These are phyloP conservation scores for Arvicanthis niloticus DNA, from an alignment of 2,113 vertebrate species.

Conservation along the genomic window DNA sequence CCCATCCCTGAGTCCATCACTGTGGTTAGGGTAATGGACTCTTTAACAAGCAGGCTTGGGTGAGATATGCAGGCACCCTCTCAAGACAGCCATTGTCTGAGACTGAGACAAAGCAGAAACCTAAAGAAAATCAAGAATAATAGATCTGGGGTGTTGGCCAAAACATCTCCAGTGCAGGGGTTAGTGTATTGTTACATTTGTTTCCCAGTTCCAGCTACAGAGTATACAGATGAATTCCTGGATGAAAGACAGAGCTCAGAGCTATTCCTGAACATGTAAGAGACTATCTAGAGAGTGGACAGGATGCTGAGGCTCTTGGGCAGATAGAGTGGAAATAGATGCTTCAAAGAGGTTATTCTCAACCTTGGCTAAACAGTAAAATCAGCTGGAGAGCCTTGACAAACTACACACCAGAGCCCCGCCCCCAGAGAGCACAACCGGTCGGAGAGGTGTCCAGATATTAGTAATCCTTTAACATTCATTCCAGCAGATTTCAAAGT, in stretches of 20 bases:
- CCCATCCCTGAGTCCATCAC: neutral
- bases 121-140: slow-evolving; percentile 6
- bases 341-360: neutral
- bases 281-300: neutral
- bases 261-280: neutral
- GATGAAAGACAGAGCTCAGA: neutral
- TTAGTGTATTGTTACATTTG: neutral
- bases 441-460: neutral
- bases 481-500: neutral
- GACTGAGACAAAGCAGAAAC: neutral
- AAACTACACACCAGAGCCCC: neutral
- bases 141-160: neutral
- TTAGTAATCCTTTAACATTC: neutral
- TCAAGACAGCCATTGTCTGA: neutral
- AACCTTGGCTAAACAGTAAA: neutral
- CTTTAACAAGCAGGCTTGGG: neutral
- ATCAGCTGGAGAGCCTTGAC: neutral
- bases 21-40: neutral
- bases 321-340: neutral
- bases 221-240: neutral
- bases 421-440: neutral
- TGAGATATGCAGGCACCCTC: neutral
- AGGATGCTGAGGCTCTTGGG: neutral
- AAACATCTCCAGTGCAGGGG: neutral
- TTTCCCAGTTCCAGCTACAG: neutral